Conservation (phyloP, 2,113 vertebrate species). For the Crotalus viridis region DNA sequence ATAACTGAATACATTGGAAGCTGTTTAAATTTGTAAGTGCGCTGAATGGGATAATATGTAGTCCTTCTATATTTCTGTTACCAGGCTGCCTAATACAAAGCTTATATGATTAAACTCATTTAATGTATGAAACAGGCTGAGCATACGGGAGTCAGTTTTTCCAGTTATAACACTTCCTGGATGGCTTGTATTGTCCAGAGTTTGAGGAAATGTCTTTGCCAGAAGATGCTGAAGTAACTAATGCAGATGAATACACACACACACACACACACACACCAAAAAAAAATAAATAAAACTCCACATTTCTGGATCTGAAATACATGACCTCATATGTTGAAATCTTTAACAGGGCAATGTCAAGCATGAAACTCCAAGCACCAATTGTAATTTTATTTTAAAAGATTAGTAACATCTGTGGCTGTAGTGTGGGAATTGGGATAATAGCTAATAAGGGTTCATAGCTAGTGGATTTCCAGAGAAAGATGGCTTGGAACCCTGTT, state of each 20-base stretch:
- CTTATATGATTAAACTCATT: constrained; percentile 70
- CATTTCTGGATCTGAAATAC: constrained; percentile 73
- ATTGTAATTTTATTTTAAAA: constrained; percentile 58
- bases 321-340: constrained; percentile 75
- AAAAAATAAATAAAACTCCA: constrained; percentile 71
- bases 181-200: constrained; percentile 66
- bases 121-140: constrained; percentile 71
- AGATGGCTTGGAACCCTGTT: constrained; percentile 42
- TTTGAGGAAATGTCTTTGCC: constrained; percentile 68
- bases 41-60: constrained; percentile 73
- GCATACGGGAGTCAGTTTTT: constrained; percentile 65
- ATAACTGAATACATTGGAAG: constrained; percentile 75
- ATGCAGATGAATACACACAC: constrained; percentile 67
- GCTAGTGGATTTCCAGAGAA: constrained; percentile 29
- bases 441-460: constrained; percentile 37
- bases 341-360: constrained; percentile 70
- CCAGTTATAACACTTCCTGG: constrained; percentile 56
- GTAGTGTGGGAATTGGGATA: constrained; percentile 55
- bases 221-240: constrained; percentile 75
- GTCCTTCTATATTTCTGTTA: constrained; percentile 59
- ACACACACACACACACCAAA: constrained; percentile 31
- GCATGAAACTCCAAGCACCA: constrained; percentile 68
- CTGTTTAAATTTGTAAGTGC: constrained; percentile 67
- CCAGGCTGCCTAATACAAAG: constrained; percentile 71
- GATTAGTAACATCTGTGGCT: constrained; percentile 66